Evolutionary conservation across 2,797 vertebrate species (phyloP), one percentile per base, ranked within the genome.

Genomic region (Phalanger gymnotis): DNA sequence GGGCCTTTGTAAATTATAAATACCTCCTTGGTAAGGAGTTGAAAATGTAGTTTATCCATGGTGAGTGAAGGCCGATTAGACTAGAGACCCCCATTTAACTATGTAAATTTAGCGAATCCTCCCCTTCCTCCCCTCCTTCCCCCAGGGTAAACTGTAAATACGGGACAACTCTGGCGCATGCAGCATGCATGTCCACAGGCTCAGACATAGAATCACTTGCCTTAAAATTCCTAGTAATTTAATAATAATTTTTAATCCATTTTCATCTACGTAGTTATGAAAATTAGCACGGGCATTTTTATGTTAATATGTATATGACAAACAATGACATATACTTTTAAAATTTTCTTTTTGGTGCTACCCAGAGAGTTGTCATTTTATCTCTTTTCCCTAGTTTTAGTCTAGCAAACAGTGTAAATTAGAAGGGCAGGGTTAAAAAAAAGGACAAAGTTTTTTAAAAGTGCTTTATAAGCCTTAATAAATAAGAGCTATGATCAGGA

Each of bases 111-210:
- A 25, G 6, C n/a, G 0, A 28, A 6, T 40, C 16, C 14, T n/a
- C 12, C 47, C 13, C 27, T 0, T 4, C 9, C 13, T 3, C n/a
- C 55, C 25, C 31, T 2, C 57, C 6, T 31, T 1, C 6, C n/a
- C 10, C 2, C 53, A 0, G 4, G 1, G 27, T 31, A 28, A 28
- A 81, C 13, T 53, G 9, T 25, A 47, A 53, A 19, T 91, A 73
- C 4, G 11, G 51, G 22, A 5, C 30, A 53, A 1, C 57, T 47
- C 91, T 91, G 90, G 53, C 53, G 27, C 52, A 54, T 10, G 91
- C 93, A 93, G 58, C 31, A 2, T 6, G 55, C 92, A 89, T 40
- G 4, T 34, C n/a, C 25, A 90, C 0, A 47, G 31, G 22, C n/a
- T 27, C 56, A 31, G n/a, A 81, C 1, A 28, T 40, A 22, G 31